Percentiles rank a stretch among this genome's conserved stretches.
Conservation (phyloP, 1,140 invertebrate species). For the Macrosteles quadrilineatus region DNA sequence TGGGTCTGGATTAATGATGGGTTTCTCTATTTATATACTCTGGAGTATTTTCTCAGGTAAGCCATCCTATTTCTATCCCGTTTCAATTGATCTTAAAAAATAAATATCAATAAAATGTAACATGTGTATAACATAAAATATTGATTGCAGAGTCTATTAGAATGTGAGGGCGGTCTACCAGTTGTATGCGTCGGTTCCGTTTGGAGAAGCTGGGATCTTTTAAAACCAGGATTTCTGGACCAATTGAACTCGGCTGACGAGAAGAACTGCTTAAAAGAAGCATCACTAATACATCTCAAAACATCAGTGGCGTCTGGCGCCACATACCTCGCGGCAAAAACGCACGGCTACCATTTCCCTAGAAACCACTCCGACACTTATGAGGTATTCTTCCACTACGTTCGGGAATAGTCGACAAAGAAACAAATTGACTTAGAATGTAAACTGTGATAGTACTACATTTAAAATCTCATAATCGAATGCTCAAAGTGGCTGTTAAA, state of each 20-base stretch:
- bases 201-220: slow-evolving; percentile 87
- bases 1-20: too few species aligned
- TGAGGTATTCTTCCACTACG: slow-evolving; percentile 56
- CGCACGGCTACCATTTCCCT: slow-evolving; percentile 53
- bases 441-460: too few species aligned
- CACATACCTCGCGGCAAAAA: slow-evolving; percentile 70
- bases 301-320: slow-evolving; percentile 71
- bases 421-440: too few species aligned
- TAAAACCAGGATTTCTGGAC: slow-evolving; percentile 69
- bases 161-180: slow-evolving; percentile 65
- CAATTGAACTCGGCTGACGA: slow-evolving; percentile 54
- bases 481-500: too few species aligned
- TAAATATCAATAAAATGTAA: too few species aligned
- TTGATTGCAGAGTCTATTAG: slow-evolving; percentile 54
- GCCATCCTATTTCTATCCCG: too few species aligned
- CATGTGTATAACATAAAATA: too few species aligned
- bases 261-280: slow-evolving; percentile 48
- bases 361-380: slow-evolving; percentile 58
- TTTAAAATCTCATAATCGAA: too few species aligned
- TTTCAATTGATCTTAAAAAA: too few species aligned
- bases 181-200: slow-evolving; percentile 95
- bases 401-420: too few species aligned
- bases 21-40: too few species aligned
- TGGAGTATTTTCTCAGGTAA: too few species aligned
- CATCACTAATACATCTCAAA: slow-evolving; percentile 65